Evolutionary conservation across 2,113 vertebrate genomes (phyloP).

Genomic region (Xenopus tropicalis): DNA sequence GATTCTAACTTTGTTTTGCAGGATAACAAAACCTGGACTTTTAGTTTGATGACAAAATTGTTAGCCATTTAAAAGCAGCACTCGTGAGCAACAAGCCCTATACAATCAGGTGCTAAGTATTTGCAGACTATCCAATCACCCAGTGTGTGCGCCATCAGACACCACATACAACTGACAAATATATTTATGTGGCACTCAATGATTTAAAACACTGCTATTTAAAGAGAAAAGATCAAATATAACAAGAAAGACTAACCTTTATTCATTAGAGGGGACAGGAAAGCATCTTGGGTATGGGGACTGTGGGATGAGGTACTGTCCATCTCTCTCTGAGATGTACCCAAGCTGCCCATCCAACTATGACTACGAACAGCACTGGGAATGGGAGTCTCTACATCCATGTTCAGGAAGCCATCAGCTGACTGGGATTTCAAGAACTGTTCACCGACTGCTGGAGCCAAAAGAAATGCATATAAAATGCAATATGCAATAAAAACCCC

Average conservation of each 20-base stretch:
- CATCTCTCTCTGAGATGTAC: constrained; percentile 71
- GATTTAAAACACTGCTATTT: too few species aligned
- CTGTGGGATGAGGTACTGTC: constrained; percentile 80
- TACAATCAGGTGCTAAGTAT: too few species aligned
- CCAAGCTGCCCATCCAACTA: constrained; percentile 80
- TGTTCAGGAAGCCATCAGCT: constrained; percentile 80
- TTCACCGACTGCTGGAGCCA: constrained; percentile 69
- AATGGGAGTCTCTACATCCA: constrained; percentile 74
- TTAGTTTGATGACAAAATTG: too few species aligned
- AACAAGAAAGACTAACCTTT: constrained; percentile 72
- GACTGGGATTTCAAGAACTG: constrained; percentile 87
- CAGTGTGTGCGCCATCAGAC: too few species aligned
- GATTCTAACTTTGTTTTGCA: too few species aligned
- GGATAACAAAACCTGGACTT: too few species aligned
- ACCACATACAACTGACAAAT: too few species aligned
- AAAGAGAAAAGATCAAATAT: too few species aligned
- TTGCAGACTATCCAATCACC: too few species aligned
- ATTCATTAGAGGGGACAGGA: constrained; percentile 87
- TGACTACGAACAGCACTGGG: constrained; percentile 68
- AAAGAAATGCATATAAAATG: neutral
- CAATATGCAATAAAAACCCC: neutral
- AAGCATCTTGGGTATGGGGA: constrained; percentile 88
- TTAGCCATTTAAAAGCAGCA: too few species aligned
- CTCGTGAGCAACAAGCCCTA: too few species aligned
- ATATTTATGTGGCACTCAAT: too few species aligned